Conservation (phyloP, 2,113 vertebrate genomes). For the Platichthys stellatus region DNA sequence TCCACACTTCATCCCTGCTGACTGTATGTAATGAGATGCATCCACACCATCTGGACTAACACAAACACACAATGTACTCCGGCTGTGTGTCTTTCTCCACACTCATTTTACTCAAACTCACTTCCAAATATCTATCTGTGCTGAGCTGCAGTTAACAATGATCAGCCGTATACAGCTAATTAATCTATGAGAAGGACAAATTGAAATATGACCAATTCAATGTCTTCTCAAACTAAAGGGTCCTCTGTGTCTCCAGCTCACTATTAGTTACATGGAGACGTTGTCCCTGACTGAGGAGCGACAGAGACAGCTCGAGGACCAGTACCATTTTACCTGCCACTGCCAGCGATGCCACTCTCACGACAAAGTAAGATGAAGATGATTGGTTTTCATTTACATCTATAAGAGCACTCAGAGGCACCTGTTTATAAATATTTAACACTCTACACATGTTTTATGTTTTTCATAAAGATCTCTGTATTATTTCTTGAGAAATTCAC, state of each 20-base stretch:
- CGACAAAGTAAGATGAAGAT: conserved; percentile 53
- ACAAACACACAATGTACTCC: background rate
- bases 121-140: background rate
- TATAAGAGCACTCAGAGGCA: no score
- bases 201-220: background rate
- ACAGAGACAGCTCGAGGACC: conserved; percentile 68
- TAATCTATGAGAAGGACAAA: background rate
- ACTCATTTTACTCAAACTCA: background rate
- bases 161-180: background rate
- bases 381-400: background rate
- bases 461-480: no score
- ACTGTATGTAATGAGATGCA: conserved; percentile 64
- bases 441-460: no score
- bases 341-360: conserved; percentile 62
- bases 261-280: conserved; percentile 73
- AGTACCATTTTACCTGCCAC: conserved; percentile 73
- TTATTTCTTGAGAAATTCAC: no score
- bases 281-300: conserved; percentile 62
- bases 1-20: conserved; percentile 42
- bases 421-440: no score
- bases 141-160: background rate
- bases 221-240: background rate
- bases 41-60: conserved; percentile 58
- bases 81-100: background rate
- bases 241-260: conserved; percentile 59